phyloP scores from a whole-genome alignment of 2,888 invertebrate genomes.

The Eupithecia exiguata region DNA sequence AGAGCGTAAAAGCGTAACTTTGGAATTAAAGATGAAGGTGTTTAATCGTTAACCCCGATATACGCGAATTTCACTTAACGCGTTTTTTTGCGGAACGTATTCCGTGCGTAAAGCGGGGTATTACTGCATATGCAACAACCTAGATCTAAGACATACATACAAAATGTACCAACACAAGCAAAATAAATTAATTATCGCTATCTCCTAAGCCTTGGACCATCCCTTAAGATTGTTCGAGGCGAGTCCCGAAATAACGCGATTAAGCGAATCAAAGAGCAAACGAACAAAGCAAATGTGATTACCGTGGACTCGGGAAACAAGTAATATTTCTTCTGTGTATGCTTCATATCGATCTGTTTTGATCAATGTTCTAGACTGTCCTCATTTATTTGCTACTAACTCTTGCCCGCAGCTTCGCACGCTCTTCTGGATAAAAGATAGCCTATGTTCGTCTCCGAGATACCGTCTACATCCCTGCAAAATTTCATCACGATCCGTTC shows the following conservation, averaged over 20 bases:
- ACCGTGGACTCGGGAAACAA: constrained; percentile 79
- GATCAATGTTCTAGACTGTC: constrained; percentile 2
- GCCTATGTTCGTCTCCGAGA: neutral
- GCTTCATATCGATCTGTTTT: constrained; percentile 14
- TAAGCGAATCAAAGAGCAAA: constrained; percentile 81
- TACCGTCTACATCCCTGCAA: neutral
- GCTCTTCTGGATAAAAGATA: neutral
- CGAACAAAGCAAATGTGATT: constrained; percentile 83
- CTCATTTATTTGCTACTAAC: neutral
- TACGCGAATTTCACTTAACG: no score
- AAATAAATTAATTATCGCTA: constrained; percentile 42
- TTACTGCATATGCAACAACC: no score
- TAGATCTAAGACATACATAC: no score
- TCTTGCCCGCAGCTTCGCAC: neutral
- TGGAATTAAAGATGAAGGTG: no score
- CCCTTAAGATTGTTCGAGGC: constrained; percentile 63
- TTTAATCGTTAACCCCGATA: no score
- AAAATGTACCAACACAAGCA: neutral
- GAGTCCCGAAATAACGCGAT: constrained; percentile 81
- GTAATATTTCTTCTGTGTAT: constrained; percentile 75
- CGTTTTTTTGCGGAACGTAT: no score
- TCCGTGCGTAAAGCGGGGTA: no score
- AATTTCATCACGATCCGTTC: neutral
- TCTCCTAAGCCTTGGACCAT: constrained; percentile 30
- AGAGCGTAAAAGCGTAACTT: no score